Conservation (phyloP, 1,140 invertebrate genomes). For the Anthonomus grandis region DNA sequence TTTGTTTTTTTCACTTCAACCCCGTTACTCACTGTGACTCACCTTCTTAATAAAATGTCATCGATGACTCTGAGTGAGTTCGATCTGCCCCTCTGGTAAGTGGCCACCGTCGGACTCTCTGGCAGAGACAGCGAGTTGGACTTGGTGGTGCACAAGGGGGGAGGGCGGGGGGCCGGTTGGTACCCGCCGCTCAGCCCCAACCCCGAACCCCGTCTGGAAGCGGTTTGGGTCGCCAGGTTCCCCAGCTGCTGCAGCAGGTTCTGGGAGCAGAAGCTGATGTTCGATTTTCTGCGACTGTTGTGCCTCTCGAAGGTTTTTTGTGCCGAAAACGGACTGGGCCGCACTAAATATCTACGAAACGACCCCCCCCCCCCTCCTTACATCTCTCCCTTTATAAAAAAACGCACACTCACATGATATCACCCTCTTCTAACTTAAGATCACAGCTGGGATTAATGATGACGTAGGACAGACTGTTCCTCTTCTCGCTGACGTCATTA, state of each 20-base stretch:
- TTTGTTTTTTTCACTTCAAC: not conserved
- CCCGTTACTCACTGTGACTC: not conserved
- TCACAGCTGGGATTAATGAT: conserved; percentile 99
- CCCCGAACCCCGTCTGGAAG: conserved; percentile 58
- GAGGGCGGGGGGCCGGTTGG: conserved; percentile 65
- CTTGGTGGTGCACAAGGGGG: conserved; percentile 75
- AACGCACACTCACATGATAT: conserved; percentile 79
- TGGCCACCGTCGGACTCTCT: conserved; percentile 77
- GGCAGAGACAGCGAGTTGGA: conserved; percentile 84
- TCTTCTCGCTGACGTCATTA: conserved; percentile 88
- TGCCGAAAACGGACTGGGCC: conserved; percentile 87
- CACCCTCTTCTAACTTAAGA: conserved; percentile 91
- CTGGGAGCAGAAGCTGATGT: conserved; percentile 85
- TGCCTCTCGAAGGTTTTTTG: conserved; percentile 91
- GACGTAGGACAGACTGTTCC: conserved; percentile 92
- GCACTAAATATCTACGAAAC: conserved; percentile 73
- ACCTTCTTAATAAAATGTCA: conserved; percentile 73
- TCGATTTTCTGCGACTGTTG: conserved; percentile 84
- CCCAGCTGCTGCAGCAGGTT: conserved; percentile 64
- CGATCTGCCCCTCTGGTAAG: conserved; percentile 72
- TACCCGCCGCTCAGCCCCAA: conserved; percentile 60
- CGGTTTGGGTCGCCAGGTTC: conserved; percentile 48
- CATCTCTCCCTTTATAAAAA: no score
- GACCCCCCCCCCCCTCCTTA: no score
- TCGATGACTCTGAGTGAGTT: conserved; percentile 82